Base-by-base conservation (phyloP, 2,113 vertebrate species). In the Centropristis striata region DNA sequence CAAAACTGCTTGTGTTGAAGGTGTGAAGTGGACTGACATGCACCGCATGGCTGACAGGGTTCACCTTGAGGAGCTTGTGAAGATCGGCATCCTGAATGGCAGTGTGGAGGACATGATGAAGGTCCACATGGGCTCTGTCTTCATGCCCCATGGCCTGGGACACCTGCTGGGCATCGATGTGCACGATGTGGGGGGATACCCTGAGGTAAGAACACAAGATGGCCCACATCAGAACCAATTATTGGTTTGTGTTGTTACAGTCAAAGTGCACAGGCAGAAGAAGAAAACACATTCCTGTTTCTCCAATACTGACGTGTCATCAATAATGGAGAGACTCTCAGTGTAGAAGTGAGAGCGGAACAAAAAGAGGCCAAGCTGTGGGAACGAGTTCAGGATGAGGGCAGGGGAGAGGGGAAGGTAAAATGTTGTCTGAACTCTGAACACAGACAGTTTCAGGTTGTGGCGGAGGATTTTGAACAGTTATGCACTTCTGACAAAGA, bases 101-200 rank as follows among this genome's bases (percentile, higher is more conserved):
- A 94, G 63, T 0, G 91, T 98, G 2, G 97, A 98, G 1, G 96
- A 98, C 91, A 98, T 32, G 32, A 32, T 96, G 90, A 96, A 97
- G 92, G 97, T 94, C 79, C 96, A 98, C 91, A 64, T 99, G 93
- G 98, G 98, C 16, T 93, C 98, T 0, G 74, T 98, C 68, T 97
- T 99, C 92, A 99, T 99, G 98, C 98, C 98, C 46, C 98, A 99
- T 0, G 97, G 98, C 41, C 95, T 99, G 28, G 98, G 97, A 81
- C 98, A 99, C 90, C 95, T 99, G 51, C 94, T 99, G 91, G 98
- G 98, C 83, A 97, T 99, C 2, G 98, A 99, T 0, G 98, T 99
- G 60, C 98, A 99, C 0, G 98, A 99, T 2, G 98, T 99, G 75
- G 98, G 97, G 58, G 98, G 98, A 63, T 99, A 99, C 91, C 98